Evolutionary conservation across 2,113 vertebrate species (phyloP), one percentile per base, ranked within the genome.

Genomic region (Nesoenas mayeri): DNA sequence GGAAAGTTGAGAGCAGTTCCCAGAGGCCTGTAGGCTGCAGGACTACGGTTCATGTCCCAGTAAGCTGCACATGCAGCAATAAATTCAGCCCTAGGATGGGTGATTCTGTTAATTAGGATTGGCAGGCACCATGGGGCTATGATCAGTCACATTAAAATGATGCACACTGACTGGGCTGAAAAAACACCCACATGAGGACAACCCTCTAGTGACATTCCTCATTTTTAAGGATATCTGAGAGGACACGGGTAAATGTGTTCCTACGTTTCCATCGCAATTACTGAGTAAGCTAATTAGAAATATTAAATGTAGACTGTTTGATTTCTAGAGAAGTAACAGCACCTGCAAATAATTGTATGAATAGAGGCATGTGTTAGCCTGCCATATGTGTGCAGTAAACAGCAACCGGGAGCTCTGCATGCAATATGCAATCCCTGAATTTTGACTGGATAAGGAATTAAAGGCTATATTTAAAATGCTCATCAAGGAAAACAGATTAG

Each of bases 201-300:
- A 87, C 61, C 74, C 91, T 42, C 80, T 73, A 32, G 82, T 91
- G 88, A 75, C 70, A 88, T 81, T 91, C 65, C 67, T 95, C 53
- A 13, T 57, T 94, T 96, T 85, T 79, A 77, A 93, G 80, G 57
- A 62, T 93, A 82, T 95, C 79, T 71, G 51, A 91, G 84, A 79
- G 70, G 87, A 97, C 74, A 91, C n/a, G 60, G 89, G 81, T 72
- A 94, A 95, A 91, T 78, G 61, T 48, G 58, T 95, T 94, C 77
- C 72, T 78, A 4, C 88, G 61, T 89, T 97, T 97, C 79, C 42
- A 79, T 95, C 88, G 31, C 21, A 22, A 90, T 91, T 90, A 70
- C 62, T 60, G 93, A 95, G 88, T 50, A 42, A 87, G 60, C 71
- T 94, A 84, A 94, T 97, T 92, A 94, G 91, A 91, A 95, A 85